A percentile compares a stretch with the other conserved stretches of the same genome.
Conservation (phyloP, 2,888 invertebrate genomes). For the Torymus aiolomorphi region DNA sequence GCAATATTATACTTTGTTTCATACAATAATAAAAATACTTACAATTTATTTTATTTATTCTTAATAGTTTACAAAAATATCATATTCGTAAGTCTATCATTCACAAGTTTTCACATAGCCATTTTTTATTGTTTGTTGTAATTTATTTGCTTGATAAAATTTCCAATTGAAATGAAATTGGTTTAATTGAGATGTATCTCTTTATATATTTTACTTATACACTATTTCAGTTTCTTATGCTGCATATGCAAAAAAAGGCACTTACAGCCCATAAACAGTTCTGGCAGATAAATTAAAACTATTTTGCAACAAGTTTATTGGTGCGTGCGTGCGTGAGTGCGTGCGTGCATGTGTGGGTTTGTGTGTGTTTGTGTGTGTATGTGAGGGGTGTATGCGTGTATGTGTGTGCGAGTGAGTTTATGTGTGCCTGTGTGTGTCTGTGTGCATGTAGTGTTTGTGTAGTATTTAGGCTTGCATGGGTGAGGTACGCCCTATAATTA, state of each 20-base stretch:
- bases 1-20: constrained; percentile 64
- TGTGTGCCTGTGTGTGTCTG: too few species aligned
- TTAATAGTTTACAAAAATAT: constrained; percentile 7
- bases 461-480: constrained; percentile 75
- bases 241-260: constrained; percentile 66
- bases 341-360: too few species aligned
- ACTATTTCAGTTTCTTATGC: constrained; percentile 62
- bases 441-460: constrained; percentile 61
- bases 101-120: background rate
- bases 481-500: constrained; percentile 72
- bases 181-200: background rate
- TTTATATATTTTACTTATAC: constrained; percentile 22
- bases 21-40: constrained; percentile 4
- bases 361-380: too few species aligned
- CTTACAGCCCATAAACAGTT: constrained; percentile 67
- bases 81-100: constrained; percentile 18
- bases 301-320: constrained; percentile 53
- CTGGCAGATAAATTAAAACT: constrained; percentile 72
- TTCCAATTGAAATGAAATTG: background rate
- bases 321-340: background rate
- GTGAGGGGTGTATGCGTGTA: too few species aligned
- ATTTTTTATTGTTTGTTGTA: constrained; percentile 67
- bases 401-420: too few species aligned
- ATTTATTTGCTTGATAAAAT: constrained; percentile 69
- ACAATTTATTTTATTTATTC: constrained; percentile 1